These are phyloP conservation scores for Campylomormyrus numenius DNA, from an alignment of 2,113 vertebrate genomes.

Conservation along the genomic window DNA sequence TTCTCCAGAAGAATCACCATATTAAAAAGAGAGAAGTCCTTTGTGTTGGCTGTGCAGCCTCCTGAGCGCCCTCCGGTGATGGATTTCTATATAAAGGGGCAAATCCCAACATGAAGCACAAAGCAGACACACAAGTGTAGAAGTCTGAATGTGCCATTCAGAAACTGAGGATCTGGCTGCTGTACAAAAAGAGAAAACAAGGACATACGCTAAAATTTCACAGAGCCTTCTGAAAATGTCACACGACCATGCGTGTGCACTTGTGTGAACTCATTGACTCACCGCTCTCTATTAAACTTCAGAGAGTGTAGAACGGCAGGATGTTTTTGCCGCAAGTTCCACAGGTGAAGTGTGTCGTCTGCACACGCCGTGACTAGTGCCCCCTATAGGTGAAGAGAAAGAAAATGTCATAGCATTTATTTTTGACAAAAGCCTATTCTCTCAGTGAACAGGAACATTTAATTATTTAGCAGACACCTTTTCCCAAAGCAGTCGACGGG, in stretches of 20 bases:
- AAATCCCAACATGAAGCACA: background rate
- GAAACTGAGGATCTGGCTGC: background rate
- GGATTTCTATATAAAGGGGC: background rate
- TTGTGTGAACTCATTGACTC: conserved; percentile 36
- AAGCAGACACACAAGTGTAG: background rate
- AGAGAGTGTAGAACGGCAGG: conserved; percentile 93
- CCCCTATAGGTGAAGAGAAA: conserved; percentile 63
- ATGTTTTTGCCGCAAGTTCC: conserved; percentile 92
- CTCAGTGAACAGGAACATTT: background rate
- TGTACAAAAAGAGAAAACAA: background rate
- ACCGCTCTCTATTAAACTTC: conserved; percentile 96
- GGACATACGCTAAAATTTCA: background rate
- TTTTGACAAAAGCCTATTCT: background rate
- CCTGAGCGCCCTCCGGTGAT: background rate
- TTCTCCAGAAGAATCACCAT: background rate
- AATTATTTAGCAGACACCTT: background rate
- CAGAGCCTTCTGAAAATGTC: background rate
- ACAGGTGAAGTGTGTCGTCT: conserved; percentile 91
- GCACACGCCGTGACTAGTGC: conserved; percentile 90
- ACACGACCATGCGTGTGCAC: background rate
- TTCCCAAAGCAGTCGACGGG: background rate
- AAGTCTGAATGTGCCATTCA: background rate
- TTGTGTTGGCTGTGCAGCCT: background rate
- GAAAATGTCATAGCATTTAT: conserved; percentile 28
- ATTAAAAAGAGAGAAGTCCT: background rate